These are phyloP conservation scores for Meganola albula DNA, from an alignment of 2,888 invertebrate species.

Conservation along the genomic window DNA sequence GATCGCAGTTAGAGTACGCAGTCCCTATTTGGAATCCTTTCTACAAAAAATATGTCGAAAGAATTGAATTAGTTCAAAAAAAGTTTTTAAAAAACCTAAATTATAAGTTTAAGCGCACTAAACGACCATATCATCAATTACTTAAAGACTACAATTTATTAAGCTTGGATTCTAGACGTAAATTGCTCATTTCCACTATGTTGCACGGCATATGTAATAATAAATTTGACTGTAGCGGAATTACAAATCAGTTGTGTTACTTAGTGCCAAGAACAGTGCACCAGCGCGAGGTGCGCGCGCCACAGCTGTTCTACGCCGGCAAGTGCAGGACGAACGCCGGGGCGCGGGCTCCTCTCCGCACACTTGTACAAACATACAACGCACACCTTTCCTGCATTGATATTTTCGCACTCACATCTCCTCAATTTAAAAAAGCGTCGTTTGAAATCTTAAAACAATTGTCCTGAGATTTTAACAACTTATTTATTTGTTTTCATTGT, in stretches of 20 bases:
- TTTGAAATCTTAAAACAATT: too few species aligned
- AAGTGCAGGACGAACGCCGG: too few species aligned
- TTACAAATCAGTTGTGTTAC: not conserved
- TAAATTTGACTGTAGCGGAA: not conserved
- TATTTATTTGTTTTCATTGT: too few species aligned
- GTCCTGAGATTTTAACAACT: too few species aligned
- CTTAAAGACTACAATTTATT: not conserved
- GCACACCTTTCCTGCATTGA: too few species aligned
- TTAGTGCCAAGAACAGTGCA: too few species aligned
- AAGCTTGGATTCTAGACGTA: slow-evolving; percentile 1
- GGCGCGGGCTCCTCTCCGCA: too few species aligned
- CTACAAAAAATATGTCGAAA: not conserved
- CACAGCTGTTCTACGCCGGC: too few species aligned
- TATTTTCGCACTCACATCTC: too few species aligned
- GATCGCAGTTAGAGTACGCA: slow-evolving; percentile 4
- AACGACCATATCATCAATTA: not conserved
- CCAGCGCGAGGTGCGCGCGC: too few species aligned
- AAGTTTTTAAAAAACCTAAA: not conserved
- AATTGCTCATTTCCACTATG: not conserved
- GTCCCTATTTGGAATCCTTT: slow-evolving; percentile 1
- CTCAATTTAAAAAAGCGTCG: too few species aligned
- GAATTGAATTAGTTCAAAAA: not conserved
- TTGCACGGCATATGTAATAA: not conserved
- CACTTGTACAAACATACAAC: too few species aligned
- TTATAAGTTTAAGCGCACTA: not conserved